Base-by-base conservation (phyloP, 2,113 vertebrate species). In the Cyprinus carpio region DNA sequence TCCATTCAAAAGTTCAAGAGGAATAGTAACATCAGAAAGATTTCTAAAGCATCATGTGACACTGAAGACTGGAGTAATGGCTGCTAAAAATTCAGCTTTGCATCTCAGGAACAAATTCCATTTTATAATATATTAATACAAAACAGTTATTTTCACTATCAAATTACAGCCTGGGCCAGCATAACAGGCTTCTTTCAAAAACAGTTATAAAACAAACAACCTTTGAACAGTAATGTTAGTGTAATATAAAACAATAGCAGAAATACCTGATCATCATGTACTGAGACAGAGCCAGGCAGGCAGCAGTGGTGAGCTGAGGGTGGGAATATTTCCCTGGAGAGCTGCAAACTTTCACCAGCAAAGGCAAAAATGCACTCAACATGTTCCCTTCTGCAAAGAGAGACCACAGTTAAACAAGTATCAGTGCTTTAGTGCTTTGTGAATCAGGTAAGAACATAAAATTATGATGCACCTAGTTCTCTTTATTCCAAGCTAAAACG, bases 241-340 rank as follows among this genome's bases (percentile, higher is more conserved):
- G 8, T 69, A 34, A 34, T 34, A 49, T 34, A 60, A 16, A 15
- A 27, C 6, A 75, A 75, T 13, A 40, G 23, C 2, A 62, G 9
- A 86, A 81, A 84, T 95, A 99, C 98, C 98, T 98, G 91, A 98
- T 94, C 97, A 98, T 98, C 94, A 98, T 98, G 89, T 96, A 92
- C 92, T 99, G 98, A 87, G 97, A 96, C 10, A 99, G 95, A 4
- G 96, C 90, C 12, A 99, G 94, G 0, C 97, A 96, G 51, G 97
- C 94, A 0, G 97, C 95, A 0, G 97, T 95, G 0, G 92, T 95
- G 88, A 99, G 96, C 1, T 95, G 96, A 0, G 95, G 88, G 89
- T 96, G 96, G 6, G 92, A 94, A 72, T 98, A 98, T 46, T 94
- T 92, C 12, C 96, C 96, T 0, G 98, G 97, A 80, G 92, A 97